A percentile compares a stretch with the other conserved stretches of the same genome.
Evolutionary conservation across 2,113 vertebrate species (phyloP).

Genomic region (Oreamnos americanus): DNA sequence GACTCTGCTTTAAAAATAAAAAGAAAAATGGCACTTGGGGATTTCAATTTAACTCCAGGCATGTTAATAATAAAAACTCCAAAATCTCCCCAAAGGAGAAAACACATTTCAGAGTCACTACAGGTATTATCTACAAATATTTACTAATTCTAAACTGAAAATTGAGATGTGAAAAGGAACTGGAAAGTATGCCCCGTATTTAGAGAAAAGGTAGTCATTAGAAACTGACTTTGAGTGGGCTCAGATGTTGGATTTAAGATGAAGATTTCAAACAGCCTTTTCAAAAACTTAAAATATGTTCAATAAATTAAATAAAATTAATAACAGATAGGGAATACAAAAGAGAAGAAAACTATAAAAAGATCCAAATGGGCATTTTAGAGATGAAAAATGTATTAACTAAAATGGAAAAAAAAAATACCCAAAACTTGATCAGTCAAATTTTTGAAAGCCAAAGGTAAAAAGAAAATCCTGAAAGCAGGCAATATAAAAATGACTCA

Average conservation of each 20-base stretch:
- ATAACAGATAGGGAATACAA: not conserved
- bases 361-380: not conserved
- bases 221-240: not conserved
- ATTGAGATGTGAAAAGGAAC: not conserved
- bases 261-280: not conserved
- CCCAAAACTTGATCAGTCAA: not conserved
- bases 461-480: not conserved
- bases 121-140: not conserved
- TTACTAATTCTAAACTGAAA: not conserved
- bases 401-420: not conserved
- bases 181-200: not conserved
- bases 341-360: not conserved
- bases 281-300: not conserved
- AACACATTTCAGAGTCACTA: not conserved
- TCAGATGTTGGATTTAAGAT: not conserved
- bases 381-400: not conserved
- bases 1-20: not conserved
- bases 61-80: not conserved
- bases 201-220: not conserved
- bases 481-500: not conserved
- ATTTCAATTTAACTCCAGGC: not conserved
- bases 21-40: not conserved
- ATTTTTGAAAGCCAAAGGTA: not conserved
- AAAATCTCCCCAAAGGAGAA: not conserved
- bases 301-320: not conserved